A percentile compares a stretch with the other conserved stretches of the same genome.
These are phyloP conservation scores for Sebastes hopkinsi DNA, from an alignment of 2,797 vertebrate species.

Conservation along the genomic window DNA sequence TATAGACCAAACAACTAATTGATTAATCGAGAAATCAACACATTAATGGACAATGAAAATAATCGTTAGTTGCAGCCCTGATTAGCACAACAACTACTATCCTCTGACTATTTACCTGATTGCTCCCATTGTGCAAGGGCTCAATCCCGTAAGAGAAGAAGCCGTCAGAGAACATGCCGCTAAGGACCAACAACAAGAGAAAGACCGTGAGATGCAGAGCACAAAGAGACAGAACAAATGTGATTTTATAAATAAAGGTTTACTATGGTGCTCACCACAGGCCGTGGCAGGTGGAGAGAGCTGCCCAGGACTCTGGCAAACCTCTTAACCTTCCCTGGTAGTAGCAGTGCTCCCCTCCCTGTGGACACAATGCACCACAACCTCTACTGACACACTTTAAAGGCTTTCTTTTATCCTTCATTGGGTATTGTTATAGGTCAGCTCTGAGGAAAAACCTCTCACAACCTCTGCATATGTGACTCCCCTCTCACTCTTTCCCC, in stretches of 20 bases:
- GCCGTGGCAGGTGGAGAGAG: conserved; percentile 94
- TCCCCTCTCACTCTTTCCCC: background rate
- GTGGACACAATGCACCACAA: conserved; percentile 42
- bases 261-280: conserved; percentile 85
- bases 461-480: background rate
- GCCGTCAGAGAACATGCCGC: conserved; percentile 79
- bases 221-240: background rate
- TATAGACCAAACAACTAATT: too few relatives aligned
- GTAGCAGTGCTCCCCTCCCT: conserved; percentile 98
- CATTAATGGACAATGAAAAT: too few relatives aligned
- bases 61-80: too few relatives aligned
- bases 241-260: background rate
- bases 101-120: conserved; percentile 70
- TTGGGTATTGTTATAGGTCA: background rate
- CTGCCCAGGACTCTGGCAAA: conserved; percentile 86
- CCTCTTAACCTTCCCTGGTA: conserved; percentile 92
- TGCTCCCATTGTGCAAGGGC: conserved; percentile 64
- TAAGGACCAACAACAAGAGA: conserved; percentile 19
- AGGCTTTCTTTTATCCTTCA: conserved; percentile 15
- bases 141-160: conserved; percentile 77
- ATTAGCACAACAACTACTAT: too few relatives aligned
- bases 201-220: background rate
- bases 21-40: too few relatives aligned
- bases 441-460: conserved; percentile 10
- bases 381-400: conserved; percentile 16